Percentiles rank a stretch among this genome's conserved stretches.
Conservation (phyloP, 2,797 vertebrate genomes). For the Acomys russatus region DNA sequence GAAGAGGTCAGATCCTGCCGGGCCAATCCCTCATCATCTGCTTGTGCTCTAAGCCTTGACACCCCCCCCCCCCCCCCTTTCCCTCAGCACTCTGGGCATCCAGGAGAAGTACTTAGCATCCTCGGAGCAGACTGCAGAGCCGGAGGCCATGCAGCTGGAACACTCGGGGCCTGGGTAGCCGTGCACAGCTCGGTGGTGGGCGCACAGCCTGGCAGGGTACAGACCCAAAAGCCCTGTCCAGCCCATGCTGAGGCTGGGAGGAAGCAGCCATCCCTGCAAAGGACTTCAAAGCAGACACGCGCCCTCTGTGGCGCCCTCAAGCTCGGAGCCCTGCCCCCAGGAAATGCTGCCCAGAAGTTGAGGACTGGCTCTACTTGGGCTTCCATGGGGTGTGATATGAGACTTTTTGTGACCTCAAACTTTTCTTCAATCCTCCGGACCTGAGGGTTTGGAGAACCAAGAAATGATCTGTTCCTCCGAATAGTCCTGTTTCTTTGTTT, state of each 20-base stretch:
- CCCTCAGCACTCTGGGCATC: slow-evolving; percentile 93
- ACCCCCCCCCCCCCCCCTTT: too few species aligned
- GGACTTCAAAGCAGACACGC: not conserved
- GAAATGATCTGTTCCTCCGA: not conserved
- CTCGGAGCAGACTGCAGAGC: slow-evolving; percentile 90
- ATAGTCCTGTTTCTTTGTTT: not conserved
- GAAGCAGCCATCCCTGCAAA: not conserved
- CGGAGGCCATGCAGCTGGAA: slow-evolving; percentile 93
- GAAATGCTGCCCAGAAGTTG: not conserved
- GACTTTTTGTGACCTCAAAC: slow-evolving; percentile 50
- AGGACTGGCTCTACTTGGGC: not conserved
- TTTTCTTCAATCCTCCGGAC: slow-evolving; percentile 14
- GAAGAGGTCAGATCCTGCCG: not conserved
- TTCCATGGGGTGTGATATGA: not conserved
- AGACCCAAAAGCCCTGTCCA: not conserved
- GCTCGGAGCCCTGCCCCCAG: not conserved
- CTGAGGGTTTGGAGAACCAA: slow-evolving; percentile 22
- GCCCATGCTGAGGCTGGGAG: not conserved
- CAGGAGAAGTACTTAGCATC: slow-evolving; percentile 94
- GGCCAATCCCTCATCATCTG: not conserved
- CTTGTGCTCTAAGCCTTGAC: slow-evolving; percentile 89
- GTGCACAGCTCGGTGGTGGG: too few species aligned
- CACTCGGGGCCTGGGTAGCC: not conserved
- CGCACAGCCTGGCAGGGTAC: not conserved
- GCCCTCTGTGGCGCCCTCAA: not conserved